A percentile compares a stretch with the other conserved stretches of the same genome.
phyloP scores from a whole-genome alignment of 2,113 vertebrate species.

The Hippopotamus amphibius region DNA sequence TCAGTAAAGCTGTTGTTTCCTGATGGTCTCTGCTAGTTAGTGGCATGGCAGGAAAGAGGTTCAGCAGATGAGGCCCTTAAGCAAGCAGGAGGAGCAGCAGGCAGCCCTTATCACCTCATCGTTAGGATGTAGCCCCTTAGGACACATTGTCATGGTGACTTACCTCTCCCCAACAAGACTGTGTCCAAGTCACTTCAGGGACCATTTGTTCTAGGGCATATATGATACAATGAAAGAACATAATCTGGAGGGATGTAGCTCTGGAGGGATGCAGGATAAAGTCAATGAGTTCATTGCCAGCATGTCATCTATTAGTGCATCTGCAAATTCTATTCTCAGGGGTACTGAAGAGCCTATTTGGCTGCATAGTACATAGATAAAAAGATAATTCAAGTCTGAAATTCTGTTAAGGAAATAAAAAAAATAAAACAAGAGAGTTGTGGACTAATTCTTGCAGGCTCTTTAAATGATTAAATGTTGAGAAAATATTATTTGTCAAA shows the following conservation, averaged over 20 bases:
- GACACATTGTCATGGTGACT: slow-evolving; percentile 23
- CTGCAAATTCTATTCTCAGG: neutral
- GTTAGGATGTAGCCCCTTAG: neutral
- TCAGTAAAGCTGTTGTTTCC: neutral
- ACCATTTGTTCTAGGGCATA: neutral
- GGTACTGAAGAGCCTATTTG: neutral
- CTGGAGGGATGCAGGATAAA: neutral
- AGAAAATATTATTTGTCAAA: neutral
- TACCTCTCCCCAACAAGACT: neutral
- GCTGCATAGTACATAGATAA: neutral
- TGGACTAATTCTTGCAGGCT: neutral
- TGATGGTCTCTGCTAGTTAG: neutral
- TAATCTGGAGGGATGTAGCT: neutral
- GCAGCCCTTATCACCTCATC: neutral
- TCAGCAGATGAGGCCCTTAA: neutral
- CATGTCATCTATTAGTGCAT: neutral
- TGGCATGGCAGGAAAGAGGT: neutral
- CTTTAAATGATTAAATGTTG: neutral
- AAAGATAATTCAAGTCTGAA: neutral
- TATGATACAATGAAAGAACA: neutral
- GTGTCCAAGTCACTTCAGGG: slow-evolving; percentile 26
- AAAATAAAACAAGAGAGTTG: neutral
- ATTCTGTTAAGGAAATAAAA: neutral
- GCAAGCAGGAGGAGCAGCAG: neutral
- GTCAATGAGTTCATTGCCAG: neutral